Conservation (phyloP, 2,113 vertebrate species). For the Sphyrna mokarran region DNA sequence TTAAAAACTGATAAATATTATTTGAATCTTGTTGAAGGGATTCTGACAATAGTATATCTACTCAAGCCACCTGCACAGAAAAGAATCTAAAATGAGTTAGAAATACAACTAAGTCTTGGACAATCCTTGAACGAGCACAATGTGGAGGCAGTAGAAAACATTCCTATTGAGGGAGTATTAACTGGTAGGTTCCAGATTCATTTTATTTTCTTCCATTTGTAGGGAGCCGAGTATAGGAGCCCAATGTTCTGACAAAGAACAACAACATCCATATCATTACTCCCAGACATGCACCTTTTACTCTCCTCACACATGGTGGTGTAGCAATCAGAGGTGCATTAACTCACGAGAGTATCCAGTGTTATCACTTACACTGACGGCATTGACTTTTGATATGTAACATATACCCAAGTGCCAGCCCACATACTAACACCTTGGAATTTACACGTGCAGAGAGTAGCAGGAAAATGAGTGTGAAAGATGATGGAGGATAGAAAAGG, state of each 20-base stretch:
- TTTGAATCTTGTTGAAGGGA: neutral
- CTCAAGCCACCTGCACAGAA: too few relatives aligned
- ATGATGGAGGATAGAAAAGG: neutral
- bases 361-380: neutral
- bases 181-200: neutral
- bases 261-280: constrained; percentile 13
- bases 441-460: neutral
- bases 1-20: neutral
- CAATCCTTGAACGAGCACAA: neutral
- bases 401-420: neutral
- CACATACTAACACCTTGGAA: neutral
- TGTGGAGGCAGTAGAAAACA: neutral
- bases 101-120: neutral
- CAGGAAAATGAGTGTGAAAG: neutral
- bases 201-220: neutral
- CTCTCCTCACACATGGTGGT: neutral
- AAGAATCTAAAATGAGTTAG: neutral
- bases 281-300: neutral
- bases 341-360: too few relatives aligned
- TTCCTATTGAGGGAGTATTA: neutral
- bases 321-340: neutral
- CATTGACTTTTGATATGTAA: neutral
- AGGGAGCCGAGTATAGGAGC: neutral
- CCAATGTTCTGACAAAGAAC: neutral
- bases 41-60: neutral